Evolutionary conservation across 2,888 invertebrate species (phyloP).

Genomic region (Clitarchus hookeri): DNA sequence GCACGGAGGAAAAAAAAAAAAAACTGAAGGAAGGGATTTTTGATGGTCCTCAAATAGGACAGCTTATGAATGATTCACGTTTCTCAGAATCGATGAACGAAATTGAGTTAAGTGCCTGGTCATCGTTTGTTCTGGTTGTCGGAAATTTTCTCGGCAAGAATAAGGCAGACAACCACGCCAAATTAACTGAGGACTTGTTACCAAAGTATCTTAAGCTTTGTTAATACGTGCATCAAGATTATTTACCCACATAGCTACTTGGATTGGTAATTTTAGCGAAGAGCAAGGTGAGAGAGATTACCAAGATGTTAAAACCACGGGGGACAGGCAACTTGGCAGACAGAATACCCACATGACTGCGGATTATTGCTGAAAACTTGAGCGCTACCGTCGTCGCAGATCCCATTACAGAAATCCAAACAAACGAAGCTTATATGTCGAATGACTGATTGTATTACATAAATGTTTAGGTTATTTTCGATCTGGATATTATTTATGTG

Average conservation of each 20-base stretch:
- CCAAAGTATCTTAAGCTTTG: constrained; percentile 41
- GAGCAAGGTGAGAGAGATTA: constrained; percentile 52
- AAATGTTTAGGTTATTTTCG: background rate
- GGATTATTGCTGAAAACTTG: background rate
- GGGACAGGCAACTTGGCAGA: background rate
- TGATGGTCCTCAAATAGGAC: background rate
- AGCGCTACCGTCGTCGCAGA: background rate
- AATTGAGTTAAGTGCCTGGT: constrained; percentile 15
- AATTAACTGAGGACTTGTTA: background rate
- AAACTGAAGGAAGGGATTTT: constrained; percentile 3
- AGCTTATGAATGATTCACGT: constrained; percentile 10
- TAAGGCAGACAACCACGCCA: background rate
- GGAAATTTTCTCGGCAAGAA: constrained; percentile 30
- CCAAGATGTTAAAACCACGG: background rate
- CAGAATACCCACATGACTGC: background rate
- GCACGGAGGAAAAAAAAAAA: constrained; percentile 16
- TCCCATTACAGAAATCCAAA: background rate
- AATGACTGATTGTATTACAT: background rate
- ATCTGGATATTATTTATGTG: no score
- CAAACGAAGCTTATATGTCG: background rate
- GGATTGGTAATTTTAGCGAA: constrained; percentile 49
- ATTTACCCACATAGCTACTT: constrained; percentile 51
- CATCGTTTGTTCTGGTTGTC: constrained; percentile 16
- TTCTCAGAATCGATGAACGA: background rate
- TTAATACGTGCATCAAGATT: constrained; percentile 50